phyloP scores from a whole-genome alignment of 2,797 vertebrate species.

The Oryzias dopingdopingensis region DNA sequence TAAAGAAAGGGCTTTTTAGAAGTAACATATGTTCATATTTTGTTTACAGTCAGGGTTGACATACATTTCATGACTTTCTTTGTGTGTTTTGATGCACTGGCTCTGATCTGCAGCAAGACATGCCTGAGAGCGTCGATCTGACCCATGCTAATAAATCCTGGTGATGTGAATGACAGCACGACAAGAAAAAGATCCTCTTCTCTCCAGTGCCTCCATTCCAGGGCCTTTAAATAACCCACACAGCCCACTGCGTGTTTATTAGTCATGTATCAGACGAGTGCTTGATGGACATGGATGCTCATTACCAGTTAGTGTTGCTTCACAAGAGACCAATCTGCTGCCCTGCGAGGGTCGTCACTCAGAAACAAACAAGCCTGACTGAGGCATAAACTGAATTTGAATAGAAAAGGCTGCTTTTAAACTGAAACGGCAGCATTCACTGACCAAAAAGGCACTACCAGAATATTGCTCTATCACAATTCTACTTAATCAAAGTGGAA shows the following conservation, averaged over 20 bases:
- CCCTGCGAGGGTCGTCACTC: slow-evolving; percentile 71
- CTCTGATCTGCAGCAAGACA: slow-evolving; percentile 27
- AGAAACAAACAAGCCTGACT: slow-evolving; percentile 45
- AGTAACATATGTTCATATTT: slow-evolving; percentile 8
- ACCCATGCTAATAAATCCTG: slow-evolving; percentile 60
- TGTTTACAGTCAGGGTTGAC: background rate
- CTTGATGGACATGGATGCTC: slow-evolving; percentile 77
- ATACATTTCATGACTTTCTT: background rate
- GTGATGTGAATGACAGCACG: slow-evolving; percentile 77
- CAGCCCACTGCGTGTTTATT: slow-evolving; percentile 73
- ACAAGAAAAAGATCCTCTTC: slow-evolving; percentile 76
- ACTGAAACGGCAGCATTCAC: slow-evolving; percentile 23
- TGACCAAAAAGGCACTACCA: no score
- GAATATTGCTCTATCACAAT: no score
- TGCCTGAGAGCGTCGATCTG: slow-evolving; percentile 52
- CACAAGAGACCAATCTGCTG: slow-evolving; percentile 71
- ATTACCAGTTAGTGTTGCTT: slow-evolving; percentile 82
- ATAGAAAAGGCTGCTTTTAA: slow-evolving; percentile 39
- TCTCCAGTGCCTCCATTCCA: slow-evolving; percentile 62
- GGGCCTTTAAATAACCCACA: slow-evolving; percentile 70
- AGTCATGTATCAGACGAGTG: slow-evolving; percentile 72
- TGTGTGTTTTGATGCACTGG: slow-evolving; percentile 4
- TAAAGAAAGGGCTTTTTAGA: background rate
- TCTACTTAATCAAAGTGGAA: no score
- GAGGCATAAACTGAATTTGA: slow-evolving; percentile 31